Percentiles rank a stretch among this genome's conserved stretches.
These are phyloP conservation scores for Sylvicola cinctus DNA, from an alignment of 2,888 invertebrate species.

Conservation along the genomic window DNA sequence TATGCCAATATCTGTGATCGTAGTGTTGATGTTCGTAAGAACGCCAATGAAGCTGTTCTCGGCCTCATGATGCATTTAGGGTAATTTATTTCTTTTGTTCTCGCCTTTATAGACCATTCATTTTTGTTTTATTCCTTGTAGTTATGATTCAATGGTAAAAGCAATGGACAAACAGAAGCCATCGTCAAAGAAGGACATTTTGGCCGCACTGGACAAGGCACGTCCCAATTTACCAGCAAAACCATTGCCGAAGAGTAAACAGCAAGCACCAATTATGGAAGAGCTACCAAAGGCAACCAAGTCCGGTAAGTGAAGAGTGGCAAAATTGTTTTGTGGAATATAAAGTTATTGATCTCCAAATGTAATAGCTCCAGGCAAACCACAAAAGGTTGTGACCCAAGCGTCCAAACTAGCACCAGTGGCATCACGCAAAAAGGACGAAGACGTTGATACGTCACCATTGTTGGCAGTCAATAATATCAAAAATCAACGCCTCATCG, in stretches of 20 bases:
- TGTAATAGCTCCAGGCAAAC: constrained; percentile 7
- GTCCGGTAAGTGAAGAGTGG: constrained; percentile 32
- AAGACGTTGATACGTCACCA: constrained; percentile 64
- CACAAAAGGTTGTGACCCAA: constrained; percentile 9
- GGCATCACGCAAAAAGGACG: constrained; percentile 52
- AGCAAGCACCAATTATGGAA: constrained; percentile 27
- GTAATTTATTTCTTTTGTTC: constrained; percentile 21
- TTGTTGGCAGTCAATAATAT: constrained; percentile 61
- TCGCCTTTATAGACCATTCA: constrained; percentile 23
- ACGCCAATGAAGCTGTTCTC: constrained; percentile 70
- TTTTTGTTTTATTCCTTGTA: constrained; percentile 6
- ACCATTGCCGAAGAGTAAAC: constrained; percentile 41
- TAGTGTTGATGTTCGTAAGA: constrained; percentile 76
- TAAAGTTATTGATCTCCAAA: background rate
- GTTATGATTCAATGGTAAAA: constrained; percentile 19
- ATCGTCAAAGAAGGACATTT: constrained; percentile 54
- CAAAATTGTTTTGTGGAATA: constrained; percentile 6
- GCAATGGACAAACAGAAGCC: constrained; percentile 33
- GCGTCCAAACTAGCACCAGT: constrained; percentile 11
- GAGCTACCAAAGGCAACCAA: constrained; percentile 35
- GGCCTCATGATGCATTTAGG: constrained; percentile 88
- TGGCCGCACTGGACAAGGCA: constrained; percentile 65
- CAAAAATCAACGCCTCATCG: constrained; percentile 82
- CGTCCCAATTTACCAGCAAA: constrained; percentile 67
- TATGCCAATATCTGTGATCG: constrained; percentile 77